Conservation (phyloP, 2,113 vertebrate genomes). For the Ctenomys sociabilis region DNA sequence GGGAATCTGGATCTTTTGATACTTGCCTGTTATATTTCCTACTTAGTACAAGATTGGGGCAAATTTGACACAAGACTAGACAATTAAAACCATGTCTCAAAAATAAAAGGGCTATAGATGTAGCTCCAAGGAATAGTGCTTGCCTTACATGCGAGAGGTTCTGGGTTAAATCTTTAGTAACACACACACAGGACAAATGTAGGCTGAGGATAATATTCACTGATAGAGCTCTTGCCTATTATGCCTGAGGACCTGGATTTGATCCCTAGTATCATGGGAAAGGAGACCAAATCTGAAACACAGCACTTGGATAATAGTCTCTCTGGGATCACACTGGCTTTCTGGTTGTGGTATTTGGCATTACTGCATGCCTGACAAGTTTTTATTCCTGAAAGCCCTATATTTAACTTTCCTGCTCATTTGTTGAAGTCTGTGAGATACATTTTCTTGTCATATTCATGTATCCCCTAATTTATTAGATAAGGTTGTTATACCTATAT, state of each 20-base stretch:
- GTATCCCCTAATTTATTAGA: neutral
- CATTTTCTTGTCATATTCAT: neutral
- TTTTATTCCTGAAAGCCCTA: conserved; percentile 51
- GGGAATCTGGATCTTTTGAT: neutral
- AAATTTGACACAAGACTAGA: neutral
- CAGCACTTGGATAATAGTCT: neutral
- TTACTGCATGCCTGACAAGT: neutral
- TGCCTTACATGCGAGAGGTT: neutral
- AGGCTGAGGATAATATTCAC: neutral
- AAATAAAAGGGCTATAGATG: neutral
- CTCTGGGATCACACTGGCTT: neutral
- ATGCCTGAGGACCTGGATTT: neutral
- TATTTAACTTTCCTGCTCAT: conserved; percentile 17
- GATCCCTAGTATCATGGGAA: neutral
- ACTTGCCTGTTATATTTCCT: neutral
- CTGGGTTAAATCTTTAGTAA: neutral
- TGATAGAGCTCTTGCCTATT: neutral
- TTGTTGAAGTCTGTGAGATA: conserved; percentile 56
- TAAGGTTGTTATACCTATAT: neutral
- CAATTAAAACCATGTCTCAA: neutral
- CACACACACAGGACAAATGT: neutral
- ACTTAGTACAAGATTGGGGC: neutral
- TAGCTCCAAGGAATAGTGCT: neutral
- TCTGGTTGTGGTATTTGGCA: neutral
- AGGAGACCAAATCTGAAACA: neutral